Conservation (phyloP, 2,888 invertebrate genomes). For the Augiades crinisus region DNA sequence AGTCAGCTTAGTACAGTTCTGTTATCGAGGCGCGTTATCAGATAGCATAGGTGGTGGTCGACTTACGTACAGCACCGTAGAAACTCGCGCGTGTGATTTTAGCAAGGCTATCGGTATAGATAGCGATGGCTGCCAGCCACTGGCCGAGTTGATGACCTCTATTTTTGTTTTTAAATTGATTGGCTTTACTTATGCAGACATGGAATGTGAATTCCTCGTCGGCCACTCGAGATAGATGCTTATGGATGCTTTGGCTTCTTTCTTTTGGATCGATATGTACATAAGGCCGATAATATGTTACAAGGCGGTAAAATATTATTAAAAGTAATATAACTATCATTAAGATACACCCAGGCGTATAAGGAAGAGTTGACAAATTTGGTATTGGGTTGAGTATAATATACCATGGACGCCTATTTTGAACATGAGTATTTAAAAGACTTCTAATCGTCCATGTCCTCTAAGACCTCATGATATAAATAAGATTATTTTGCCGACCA, state of each 20-base stretch:
- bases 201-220: neutral
- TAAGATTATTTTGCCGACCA: neutral
- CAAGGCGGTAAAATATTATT: no score
- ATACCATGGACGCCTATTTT: no score
- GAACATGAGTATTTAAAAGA: neutral
- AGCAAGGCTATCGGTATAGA: conserved; percentile 44
- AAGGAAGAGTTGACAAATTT: no score
- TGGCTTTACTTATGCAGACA: neutral
- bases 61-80: conserved; percentile 34
- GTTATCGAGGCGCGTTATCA: conserved; percentile 71
- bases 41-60: conserved; percentile 49
- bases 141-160: conserved; percentile 31
- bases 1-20: conserved; percentile 59
- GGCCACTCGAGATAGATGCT: neutral
- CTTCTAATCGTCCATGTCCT: neutral
- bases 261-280: no score
- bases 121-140: conserved; percentile 31
- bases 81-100: conserved; percentile 41
- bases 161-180: conserved; percentile 17
- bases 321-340: no score
- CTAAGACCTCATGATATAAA: neutral
- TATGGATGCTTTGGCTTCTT: neutral
- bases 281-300: no score
- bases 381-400: no score
- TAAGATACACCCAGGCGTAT: no score